Evolutionary conservation across 2,113 vertebrate species (phyloP), one percentile per base, ranked within the genome.

Genomic region (Pagrus major): DNA sequence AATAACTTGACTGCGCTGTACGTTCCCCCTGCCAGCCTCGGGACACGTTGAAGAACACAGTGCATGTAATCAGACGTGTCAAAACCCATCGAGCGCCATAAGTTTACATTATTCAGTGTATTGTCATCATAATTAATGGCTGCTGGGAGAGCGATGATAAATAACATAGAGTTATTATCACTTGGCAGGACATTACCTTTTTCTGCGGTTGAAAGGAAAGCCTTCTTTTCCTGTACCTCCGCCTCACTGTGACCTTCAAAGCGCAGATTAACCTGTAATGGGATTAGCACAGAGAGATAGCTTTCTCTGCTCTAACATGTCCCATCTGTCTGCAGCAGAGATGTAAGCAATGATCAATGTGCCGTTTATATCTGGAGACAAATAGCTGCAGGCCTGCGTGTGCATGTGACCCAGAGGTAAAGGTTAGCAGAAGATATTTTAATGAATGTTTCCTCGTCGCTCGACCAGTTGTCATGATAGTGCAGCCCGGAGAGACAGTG

Each of bases 231-330:
- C 67, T 84, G 72, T 63, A 42, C 54, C 60, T 71, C 59, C 69
- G 73, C 76, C 80, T 46, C 84, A 21, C 52, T 25, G 66, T 92
- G 89, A 92, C 92, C 92, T 92, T 88, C 81, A 94, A 91, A 93
- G 81, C 20, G 4, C 75, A 91, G 89, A 92, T 93, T 94, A 94
- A 93, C 77, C 81, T 82, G 25, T 93, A 93, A 93, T 93, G 81
- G 86, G 93, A 93, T 94, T 94, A 93, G 76, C 64, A 71, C 64
- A 74, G 78, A 63, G 81, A 69, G 78, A 66, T 73, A 64, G 71
- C 87, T 89, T 86, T 89, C 84, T 83, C 84, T 88, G 80, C 69
- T 72, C 76, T 20, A 51, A 71, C 82, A 60, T 78, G 73, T 47
- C 70, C 76, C 29, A 29, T 81, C 83, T 76, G 70, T 75, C 80